phyloP scores from a whole-genome alignment of 2,113 vertebrate genomes.

The Crotalus horridus region DNA sequence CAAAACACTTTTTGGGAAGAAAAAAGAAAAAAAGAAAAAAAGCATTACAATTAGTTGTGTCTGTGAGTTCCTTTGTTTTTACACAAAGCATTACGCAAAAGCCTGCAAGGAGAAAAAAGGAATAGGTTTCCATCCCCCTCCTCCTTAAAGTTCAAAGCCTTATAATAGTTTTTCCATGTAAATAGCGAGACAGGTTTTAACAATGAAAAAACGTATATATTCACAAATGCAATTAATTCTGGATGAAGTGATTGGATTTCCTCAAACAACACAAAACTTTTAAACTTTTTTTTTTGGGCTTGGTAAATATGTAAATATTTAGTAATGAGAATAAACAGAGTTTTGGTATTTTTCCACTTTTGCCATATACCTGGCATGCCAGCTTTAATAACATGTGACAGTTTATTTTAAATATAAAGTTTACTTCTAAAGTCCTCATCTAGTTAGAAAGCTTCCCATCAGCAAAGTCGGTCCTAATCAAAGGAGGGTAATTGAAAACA shows the following conservation, averaged over 20 bases:
- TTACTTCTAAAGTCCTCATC: slow-evolving; percentile 15
- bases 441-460: slow-evolving; percentile 15
- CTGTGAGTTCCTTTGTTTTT: slow-evolving; percentile 49
- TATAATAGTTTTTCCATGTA: slow-evolving; percentile 8
- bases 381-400: slow-evolving; percentile 20
- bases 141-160: background rate
- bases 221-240: background rate
- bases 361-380: slow-evolving; percentile 4
- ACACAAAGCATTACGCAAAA: slow-evolving; percentile 51
- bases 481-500: slow-evolving; percentile 28
- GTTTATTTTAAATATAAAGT: background rate
- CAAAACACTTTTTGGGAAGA: slow-evolving; percentile 7
- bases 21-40: background rate
- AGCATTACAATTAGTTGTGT: slow-evolving; percentile 25
- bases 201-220: slow-evolving; percentile 12
- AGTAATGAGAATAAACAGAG: slow-evolving; percentile 28
- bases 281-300: background rate
- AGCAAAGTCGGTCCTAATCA: slow-evolving; percentile 7
- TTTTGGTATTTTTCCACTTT: background rate
- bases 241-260: slow-evolving; percentile 14
- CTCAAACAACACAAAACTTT: background rate
- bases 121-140: background rate
- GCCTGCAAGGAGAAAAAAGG: slow-evolving; percentile 1
- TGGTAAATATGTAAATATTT: slow-evolving; percentile 27
- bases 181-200: slow-evolving; percentile 3